Evolutionary conservation across 2,797 vertebrate genomes (phyloP).

Genomic region (Sebastes umbrosus): DNA sequence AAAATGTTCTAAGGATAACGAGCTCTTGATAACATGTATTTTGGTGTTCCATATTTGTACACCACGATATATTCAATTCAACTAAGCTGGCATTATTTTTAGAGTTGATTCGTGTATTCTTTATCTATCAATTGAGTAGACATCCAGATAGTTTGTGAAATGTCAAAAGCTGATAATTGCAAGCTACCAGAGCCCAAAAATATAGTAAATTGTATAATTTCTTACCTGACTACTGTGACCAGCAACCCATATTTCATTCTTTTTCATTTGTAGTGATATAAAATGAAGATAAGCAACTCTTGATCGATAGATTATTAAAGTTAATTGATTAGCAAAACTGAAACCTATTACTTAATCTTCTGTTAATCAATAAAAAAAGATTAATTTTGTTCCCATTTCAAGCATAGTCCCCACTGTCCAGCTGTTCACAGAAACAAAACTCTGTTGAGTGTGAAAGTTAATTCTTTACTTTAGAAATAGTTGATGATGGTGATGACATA

Average conservation of each 20-base stretch:
- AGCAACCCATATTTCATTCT: not conserved
- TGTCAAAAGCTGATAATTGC: not conserved
- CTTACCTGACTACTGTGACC: not conserved
- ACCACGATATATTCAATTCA: no score
- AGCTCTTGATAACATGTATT: no score
- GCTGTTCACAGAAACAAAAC: not conserved
- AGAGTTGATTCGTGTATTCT: not conserved
- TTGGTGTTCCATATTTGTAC: no score
- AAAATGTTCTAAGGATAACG: no score
- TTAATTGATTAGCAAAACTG: not conserved
- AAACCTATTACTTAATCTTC: not conserved
- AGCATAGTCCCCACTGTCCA: no score
- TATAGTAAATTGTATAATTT: not conserved
- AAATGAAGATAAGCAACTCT: not conserved
- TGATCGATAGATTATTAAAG: not conserved
- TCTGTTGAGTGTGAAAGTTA: not conserved
- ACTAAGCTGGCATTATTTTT: not conserved
- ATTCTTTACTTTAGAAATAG: not conserved
- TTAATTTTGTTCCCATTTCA: not conserved
- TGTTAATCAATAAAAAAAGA: not conserved
- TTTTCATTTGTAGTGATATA: not conserved
- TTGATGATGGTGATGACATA: not conserved
- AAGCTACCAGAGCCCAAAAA: not conserved
- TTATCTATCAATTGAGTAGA: not conserved
- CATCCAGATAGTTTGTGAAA: not conserved